Evolutionary conservation across 2,888 invertebrate species (phyloP).

Genomic region (Microchrysa polita): DNA sequence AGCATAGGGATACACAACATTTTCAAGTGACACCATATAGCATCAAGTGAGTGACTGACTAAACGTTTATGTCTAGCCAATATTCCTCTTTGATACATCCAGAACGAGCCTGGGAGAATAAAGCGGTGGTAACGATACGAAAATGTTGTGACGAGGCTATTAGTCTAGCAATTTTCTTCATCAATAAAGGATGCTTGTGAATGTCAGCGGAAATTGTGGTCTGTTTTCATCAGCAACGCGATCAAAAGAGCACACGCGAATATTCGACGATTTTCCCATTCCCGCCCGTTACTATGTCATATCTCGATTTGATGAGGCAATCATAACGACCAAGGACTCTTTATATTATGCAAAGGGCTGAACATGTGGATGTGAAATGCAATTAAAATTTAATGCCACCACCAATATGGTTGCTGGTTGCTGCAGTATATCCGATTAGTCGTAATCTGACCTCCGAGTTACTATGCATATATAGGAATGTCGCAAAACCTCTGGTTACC

Average conservation of each 20-base stretch:
- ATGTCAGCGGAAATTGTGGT: conserved; percentile 19
- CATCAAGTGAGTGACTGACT: background rate
- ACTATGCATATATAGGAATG: too few relatives aligned
- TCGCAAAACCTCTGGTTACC: too few relatives aligned
- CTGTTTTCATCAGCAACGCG: background rate
- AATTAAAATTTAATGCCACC: too few relatives aligned
- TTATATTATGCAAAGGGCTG: too few relatives aligned
- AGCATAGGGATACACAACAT: too few relatives aligned
- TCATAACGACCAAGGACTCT: too few relatives aligned
- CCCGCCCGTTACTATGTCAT: background rate
- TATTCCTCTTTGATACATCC: background rate
- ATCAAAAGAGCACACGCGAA: background rate
- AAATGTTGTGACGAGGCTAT: background rate
- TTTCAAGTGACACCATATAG: conserved; percentile 9
- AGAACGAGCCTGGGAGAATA: background rate
- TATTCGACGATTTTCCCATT: background rate
- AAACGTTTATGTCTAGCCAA: background rate
- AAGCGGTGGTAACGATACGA: background rate
- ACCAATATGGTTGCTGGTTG: too few relatives aligned
- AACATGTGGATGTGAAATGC: too few relatives aligned
- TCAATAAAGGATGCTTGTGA: conserved; percentile 22
- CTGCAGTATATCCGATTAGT: too few relatives aligned
- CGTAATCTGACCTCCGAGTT: too few relatives aligned
- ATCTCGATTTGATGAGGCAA: background rate
- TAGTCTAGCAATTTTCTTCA: conserved; percentile 17